Evolutionary conservation across 1,140 invertebrate species (phyloP).

Genomic region (Drosophila burlai): DNA sequence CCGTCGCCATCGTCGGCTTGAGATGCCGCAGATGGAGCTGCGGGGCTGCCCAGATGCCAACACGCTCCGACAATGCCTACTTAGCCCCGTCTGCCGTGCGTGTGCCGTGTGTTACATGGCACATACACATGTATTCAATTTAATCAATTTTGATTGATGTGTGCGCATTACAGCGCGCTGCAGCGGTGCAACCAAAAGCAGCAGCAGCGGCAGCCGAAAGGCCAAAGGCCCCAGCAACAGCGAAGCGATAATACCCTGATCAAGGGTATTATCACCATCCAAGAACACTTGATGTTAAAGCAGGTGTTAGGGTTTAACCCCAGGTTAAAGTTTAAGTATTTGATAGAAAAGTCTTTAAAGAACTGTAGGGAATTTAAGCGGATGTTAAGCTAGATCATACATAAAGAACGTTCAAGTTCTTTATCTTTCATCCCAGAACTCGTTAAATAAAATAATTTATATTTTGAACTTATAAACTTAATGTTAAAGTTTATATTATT

Average conservation of each 20-base stretch:
- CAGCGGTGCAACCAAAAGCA: conserved; percentile 29
- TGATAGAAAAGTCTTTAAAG: too few relatives aligned
- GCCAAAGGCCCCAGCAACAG: conserved; percentile 20
- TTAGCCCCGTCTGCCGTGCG: conserved; percentile 36
- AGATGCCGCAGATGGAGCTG: conserved; percentile 66
- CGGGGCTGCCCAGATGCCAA: conserved; percentile 70
- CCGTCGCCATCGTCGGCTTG: background rate
- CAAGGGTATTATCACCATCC: background rate
- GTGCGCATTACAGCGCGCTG: conserved; percentile 46
- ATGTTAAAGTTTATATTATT: too few relatives aligned
- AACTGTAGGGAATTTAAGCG: rapidly evolving
- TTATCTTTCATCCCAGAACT: too few relatives aligned
- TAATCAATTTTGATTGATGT: conserved; percentile 83
- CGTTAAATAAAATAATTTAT: too few relatives aligned
- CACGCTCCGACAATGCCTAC: conserved; percentile 68
- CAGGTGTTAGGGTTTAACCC: background rate
- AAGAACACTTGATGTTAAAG: background rate
- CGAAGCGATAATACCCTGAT: conserved; percentile 32
- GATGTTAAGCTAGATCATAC: background rate
- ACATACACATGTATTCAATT: conserved; percentile 55
- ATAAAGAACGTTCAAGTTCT: too few relatives aligned
- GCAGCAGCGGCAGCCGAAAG: conserved; percentile 21
- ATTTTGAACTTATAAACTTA: too few relatives aligned
- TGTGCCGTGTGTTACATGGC: conserved; percentile 28
- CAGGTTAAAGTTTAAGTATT: background rate